Base-by-base conservation (phyloP, 2,113 vertebrate genomes). In the Corapipo altera region DNA sequence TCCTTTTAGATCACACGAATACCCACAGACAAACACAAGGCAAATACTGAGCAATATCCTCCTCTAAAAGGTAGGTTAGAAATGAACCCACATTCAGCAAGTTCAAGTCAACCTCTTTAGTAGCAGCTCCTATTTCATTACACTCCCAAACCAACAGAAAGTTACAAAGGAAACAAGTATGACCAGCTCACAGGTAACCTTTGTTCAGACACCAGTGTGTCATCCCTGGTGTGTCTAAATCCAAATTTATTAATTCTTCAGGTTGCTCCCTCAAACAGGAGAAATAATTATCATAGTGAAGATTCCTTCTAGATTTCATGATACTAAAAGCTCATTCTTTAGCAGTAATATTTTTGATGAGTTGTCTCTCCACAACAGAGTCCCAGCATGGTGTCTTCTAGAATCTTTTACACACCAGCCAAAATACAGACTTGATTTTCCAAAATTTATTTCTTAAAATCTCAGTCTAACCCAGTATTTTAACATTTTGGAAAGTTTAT, bases 381-480 rank as follows among this genome's bases (percentile, higher is more conserved):
- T 49, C 55, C 33, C 33, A 91, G 46, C 33, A 65, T 37, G 92
- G 48, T 1, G 1, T 35, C 67, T 93, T 88, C 66, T 55, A 93
- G 18, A 67, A 95, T 69, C 72, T 95, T 57, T 37, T 28, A 80
- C 1, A 16, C 4, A 3, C 15, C 54, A 93, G 97, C 97, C 97
- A 98, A 97, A 97, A 95, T 87, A 97, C 98, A 98, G 91, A 98
- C 72, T 75, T 64, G 2, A 30, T 44, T 73, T 97, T 97, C 96
- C 95, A 96, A 94, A 97, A 96, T 69, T 71, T 87, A 80, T 72
- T 94, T 75, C n/a, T 89, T 92, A 92, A 81, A 95, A 87, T 91
- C 85, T 59, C 74, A 89, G 96, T 93, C 93, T 94, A 91, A 96
- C 80, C 32, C 86, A 95, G 71, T 77, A 95, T 86, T 97, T 97